Evolutionary conservation across 2,888 invertebrate genomes (phyloP), one percentile per base, ranked within the genome.

Genomic region (Oconnorella tubifera): DNA sequence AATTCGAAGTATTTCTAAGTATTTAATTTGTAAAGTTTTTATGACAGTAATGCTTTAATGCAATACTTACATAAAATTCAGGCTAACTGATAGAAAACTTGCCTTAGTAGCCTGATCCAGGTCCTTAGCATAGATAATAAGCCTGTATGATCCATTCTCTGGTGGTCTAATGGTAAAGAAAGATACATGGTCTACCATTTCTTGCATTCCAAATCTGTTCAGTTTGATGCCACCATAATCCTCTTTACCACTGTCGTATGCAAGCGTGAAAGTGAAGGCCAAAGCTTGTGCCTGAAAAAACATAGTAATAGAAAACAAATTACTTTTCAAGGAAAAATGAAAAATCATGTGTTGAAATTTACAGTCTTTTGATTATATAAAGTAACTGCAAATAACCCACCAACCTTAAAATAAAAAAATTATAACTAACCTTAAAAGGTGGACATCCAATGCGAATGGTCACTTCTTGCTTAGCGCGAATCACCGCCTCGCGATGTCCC

Each of bases 41-140:
- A n/a, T n/a, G n/a, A n/a, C n/a, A n/a, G n/a, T n/a, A n/a, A n/a
- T n/a, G n/a, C n/a, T n/a, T n/a, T n/a, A n/a, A n/a, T n/a, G n/a
- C n/a, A n/a, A n/a, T n/a, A n/a, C n/a, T n/a, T n/a, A n/a, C n/a
- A n/a, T n/a, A n/a, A n/a, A n/a, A n/a, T n/a, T n/a, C n/a, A n/a
- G n/a, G n/a, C n/a, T n/a, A n/a, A n/a, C n/a, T n/a, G n/a, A n/a
- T n/a, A n/a, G n/a, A n/a, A n/a, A n/a, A n/a, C n/a, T n/a, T 40
- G 19, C 40, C 65, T 78, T 78, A n/a, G 62, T 67, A 69, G 76
- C 78, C 49, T 76, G 76, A 1, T 76, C 77, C 70, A 80, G 77
- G 66, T 80, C 79, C 69, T 80, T 81, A 49, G 80, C 82, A 64
- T 82, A 82, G 68, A 82, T 76, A 69, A 79, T 79, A 29, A 82